Evolutionary conservation across 1,140 invertebrate species (phyloP).

Genomic region (Tribolium madens): DNA sequence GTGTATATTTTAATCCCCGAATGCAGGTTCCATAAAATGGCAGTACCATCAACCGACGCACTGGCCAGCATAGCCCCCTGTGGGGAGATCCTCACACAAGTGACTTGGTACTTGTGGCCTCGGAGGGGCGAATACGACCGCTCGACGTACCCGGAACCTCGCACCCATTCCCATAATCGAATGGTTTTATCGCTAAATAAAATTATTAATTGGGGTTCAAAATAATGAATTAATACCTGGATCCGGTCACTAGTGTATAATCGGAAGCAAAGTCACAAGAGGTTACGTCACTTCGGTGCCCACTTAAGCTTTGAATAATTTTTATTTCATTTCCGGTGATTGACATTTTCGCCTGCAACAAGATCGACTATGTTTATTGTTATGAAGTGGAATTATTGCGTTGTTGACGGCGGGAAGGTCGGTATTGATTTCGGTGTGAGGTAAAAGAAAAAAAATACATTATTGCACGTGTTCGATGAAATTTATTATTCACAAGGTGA

Average conservation of each 20-base stretch:
- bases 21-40: constrained; percentile 79
- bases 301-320: constrained; percentile 69
- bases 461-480: not conserved
- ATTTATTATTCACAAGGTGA: not conserved
- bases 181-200: constrained; percentile 74
- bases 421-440: not conserved
- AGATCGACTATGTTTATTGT: not conserved
- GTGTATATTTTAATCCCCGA: constrained; percentile 72
- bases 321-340: constrained; percentile 60
- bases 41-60: constrained; percentile 80
- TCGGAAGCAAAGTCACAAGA: constrained; percentile 73
- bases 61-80: constrained; percentile 78
- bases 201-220: not conserved
- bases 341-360: constrained; percentile 57
- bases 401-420: not conserved
- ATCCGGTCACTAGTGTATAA: constrained; percentile 72
- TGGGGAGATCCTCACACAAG: constrained; percentile 77
- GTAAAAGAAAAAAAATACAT: not conserved
- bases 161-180: constrained; percentile 74
- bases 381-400: not conserved
- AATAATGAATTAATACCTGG: constrained; percentile 68
- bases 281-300: constrained; percentile 77
- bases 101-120: constrained; percentile 77
- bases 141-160: constrained; percentile 70
- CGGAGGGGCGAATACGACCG: constrained; percentile 70